Percentiles rank a stretch among this genome's conserved stretches.
phyloP scores from a whole-genome alignment of 2,113 vertebrate genomes.

The Sprattus sprattus region DNA sequence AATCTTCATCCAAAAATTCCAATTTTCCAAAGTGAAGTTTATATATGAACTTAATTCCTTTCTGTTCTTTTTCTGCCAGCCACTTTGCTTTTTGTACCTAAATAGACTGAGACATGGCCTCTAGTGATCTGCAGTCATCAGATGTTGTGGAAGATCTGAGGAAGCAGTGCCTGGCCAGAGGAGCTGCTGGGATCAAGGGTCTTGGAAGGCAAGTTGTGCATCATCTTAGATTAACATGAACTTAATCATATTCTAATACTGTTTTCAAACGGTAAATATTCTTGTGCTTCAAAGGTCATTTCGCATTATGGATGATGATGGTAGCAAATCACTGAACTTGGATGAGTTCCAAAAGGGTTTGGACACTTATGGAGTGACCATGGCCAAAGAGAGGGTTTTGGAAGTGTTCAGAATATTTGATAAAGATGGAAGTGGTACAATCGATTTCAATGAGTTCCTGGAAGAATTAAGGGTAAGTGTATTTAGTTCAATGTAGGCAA shows the following conservation, averaged over 20 bases:
- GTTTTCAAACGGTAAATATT: neutral
- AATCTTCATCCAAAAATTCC: no score
- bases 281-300: constrained; percentile 60
- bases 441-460: constrained; percentile 74
- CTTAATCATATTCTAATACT: no score
- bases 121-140: constrained; percentile 6
- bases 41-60: no score
- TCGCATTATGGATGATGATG: constrained; percentile 67
- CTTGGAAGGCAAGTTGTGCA: constrained; percentile 60
- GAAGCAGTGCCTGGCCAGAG: constrained; percentile 65
- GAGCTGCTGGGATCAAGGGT: constrained; percentile 66
- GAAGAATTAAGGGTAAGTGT: constrained; percentile 63
- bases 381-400: constrained; percentile 52
- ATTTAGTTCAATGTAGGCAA: neutral
- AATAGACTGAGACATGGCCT: neutral
- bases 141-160: constrained; percentile 60
- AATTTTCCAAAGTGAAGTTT: no score
- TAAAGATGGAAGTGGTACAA: constrained; percentile 58
- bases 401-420: constrained; percentile 64
- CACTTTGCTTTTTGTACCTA: neutral
- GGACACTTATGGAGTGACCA: constrained; percentile 54
- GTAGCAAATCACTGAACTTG: constrained; percentile 59
- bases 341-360: constrained; percentile 67
- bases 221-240: neutral
- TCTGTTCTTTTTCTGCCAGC: no score